Percentiles rank a stretch among this genome's conserved stretches.
Conservation (phyloP, 2,888 invertebrate species). For the Metacarcinus magister region DNA sequence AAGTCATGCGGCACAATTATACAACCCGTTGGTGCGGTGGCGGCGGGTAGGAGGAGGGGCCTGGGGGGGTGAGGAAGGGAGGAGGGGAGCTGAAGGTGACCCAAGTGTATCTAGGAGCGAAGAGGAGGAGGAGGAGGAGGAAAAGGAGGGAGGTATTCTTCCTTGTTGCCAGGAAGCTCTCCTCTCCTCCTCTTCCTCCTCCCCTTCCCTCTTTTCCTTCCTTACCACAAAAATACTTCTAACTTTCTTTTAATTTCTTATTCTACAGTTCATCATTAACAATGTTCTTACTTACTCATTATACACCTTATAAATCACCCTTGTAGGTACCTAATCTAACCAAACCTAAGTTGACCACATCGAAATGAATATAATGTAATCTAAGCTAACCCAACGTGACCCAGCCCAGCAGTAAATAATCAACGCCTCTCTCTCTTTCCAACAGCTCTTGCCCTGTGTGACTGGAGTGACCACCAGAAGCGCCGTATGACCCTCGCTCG, state of each 20-base stretch:
- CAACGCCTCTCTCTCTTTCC: background rate
- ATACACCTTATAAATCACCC: too few relatives aligned
- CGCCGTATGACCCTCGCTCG: slow-evolving; percentile 83
- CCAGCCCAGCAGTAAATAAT: background rate
- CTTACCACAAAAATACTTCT: background rate
- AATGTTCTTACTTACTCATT: too few relatives aligned
- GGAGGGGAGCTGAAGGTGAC: background rate
- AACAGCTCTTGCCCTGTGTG: slow-evolving; percentile 84
- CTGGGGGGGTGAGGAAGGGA: background rate
- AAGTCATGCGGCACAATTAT: background rate
- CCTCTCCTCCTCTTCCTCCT: slow-evolving; percentile 11
- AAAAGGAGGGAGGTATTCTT: too few relatives aligned
- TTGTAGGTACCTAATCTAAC: background rate
- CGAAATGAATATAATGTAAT: background rate
- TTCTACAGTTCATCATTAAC: background rate
- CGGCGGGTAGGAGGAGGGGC: background rate
- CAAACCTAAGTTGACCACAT: background rate
- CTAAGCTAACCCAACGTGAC: background rate
- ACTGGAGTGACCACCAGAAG: slow-evolving; percentile 84
- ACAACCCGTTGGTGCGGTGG: background rate
- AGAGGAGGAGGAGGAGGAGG: background rate
- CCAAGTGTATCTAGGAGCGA: background rate
- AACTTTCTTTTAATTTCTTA: background rate
- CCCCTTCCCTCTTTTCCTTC: slow-evolving; percentile 26
- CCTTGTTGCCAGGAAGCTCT: background rate